Evolutionary conservation across 2,113 vertebrate species (phyloP).

Genomic region (Taxidea taxus): DNA sequence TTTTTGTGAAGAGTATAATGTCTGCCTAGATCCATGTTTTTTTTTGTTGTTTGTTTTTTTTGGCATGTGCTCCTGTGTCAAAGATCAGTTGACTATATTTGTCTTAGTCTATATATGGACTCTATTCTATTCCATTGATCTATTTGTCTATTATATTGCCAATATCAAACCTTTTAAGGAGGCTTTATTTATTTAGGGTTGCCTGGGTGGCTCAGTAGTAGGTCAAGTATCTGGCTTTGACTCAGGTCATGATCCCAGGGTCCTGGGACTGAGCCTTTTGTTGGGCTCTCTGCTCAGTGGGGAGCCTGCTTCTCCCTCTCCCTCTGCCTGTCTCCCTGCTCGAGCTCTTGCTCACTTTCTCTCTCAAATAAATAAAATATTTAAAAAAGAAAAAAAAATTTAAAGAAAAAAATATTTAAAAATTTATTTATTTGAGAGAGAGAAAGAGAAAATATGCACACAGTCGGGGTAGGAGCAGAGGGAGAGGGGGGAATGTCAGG

Average conservation of each 20-base stretch:
- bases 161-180: not conserved
- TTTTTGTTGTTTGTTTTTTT: not conserved
- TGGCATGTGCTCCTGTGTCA: not conserved
- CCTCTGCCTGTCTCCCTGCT: not conserved
- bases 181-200: not conserved
- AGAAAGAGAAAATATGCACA: not conserved
- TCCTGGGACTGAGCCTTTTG: too few species aligned
- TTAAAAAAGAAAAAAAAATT: not conserved
- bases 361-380: not conserved
- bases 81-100: not conserved
- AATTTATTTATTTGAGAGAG: not conserved
- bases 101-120: not conserved
- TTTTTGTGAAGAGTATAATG: not conserved
- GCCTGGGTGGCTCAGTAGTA: not conserved
- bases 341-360: not conserved
- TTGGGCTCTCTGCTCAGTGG: too few species aligned
- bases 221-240: not conserved
- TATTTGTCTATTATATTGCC: not conserved
- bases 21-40: not conserved
- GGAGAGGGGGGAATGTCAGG: not conserved
- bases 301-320: not conserved
- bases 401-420: not conserved
- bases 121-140: not conserved
- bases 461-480: not conserved
- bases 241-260: not conserved